Evolutionary conservation across 1,140 invertebrate genomes (phyloP), one percentile per base, ranked within the genome.

Genomic region (Chrysopa pallens): DNA sequence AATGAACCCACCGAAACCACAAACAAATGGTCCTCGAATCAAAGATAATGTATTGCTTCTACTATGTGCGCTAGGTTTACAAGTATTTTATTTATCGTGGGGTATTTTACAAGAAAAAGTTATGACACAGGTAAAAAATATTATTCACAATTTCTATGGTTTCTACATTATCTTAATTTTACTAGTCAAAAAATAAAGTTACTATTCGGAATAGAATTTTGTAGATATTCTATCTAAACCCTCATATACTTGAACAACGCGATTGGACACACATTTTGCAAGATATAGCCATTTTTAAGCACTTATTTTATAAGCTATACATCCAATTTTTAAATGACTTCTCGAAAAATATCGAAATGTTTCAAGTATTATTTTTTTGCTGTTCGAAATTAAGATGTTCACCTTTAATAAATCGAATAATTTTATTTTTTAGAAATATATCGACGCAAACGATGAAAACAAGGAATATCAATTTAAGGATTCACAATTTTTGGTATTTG

Each of bases 401-500:
- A 23, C 5, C 17, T 23, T 23, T 23, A 23, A 23, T 23, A 23
- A 23, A 23, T 23, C 2, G 5, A 23, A 23, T 23, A n/a, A n/a
- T 23, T 23, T 23, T 23, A 5, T 23, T 23, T 47, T 68, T 8
- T 62, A 82, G 69, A 72, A 78, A 49, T 92, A 92, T 52, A 57
- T 58, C 23, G 69, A 74, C 56, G 53, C 55, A 4, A 61, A 68
- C 53, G 77, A 75, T 2, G 68, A 72, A 33, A 23, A 23, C 5
- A 23, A 23, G 5, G 63, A 67, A 48, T 61, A 63, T n/a, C 70
- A 76, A 43, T 97, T 95, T 59, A 77, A 74, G 55, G 89, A 97
- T 63, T 93, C 91, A 0, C 90, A 95, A 58, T 94, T 96, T 66
- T 64, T 97, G 39, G 91, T 97, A 31, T 94, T 97, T 66, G 74